Evolutionary conservation across 2,797 vertebrate genomes (phyloP), one percentile per base, ranked within the genome.

Genomic region (Acridotheres tristis): DNA sequence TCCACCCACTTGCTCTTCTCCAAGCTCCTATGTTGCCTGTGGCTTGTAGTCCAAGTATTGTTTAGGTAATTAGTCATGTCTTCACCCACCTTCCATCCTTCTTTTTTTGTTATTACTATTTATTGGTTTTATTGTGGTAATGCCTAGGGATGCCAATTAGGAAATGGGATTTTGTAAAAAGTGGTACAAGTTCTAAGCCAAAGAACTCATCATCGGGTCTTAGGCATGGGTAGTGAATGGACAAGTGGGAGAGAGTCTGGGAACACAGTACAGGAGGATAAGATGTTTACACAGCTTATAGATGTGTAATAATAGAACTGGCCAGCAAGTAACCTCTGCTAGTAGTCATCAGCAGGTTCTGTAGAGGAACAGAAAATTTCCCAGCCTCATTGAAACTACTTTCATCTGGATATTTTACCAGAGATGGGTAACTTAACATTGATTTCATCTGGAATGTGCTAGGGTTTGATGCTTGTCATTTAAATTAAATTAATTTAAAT

Each of bases 61-160:
- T 95, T 94, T 89, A 90, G 86, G 57, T 88, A 96, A 94, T 96
- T 95, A 94, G 77, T 74, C 71, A 87, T 74, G 75, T 48, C 88
- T 91, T 89, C 85, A 79, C 92, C 90, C 53, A 94, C 43, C n/a
- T 86, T 73, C 69, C 71, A 42, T 77, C 42, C 42, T 53, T 90
- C 43, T 20, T 71, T 86, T 94, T 85, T 86, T 93, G 55, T 89
- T 94, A 91, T 93, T 93, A 84, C n/a, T 89, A 84, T 93, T 95
- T 88, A 81, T 87, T 94, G 59, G 14, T 94, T 96, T 86, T 65
- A 77, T 48, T 84, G 79, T 0, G 81, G 90, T 87, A 90, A 94
- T 80, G 93, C 75, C 79, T 95, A 76, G 78, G 79, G 77, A 93
- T 7, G 19, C 22, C 47, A 83, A 58, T 85, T 88, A 96, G 63